phyloP scores from a whole-genome alignment of 2,113 vertebrate genomes.

The Austrofundulus limnaeus region DNA sequence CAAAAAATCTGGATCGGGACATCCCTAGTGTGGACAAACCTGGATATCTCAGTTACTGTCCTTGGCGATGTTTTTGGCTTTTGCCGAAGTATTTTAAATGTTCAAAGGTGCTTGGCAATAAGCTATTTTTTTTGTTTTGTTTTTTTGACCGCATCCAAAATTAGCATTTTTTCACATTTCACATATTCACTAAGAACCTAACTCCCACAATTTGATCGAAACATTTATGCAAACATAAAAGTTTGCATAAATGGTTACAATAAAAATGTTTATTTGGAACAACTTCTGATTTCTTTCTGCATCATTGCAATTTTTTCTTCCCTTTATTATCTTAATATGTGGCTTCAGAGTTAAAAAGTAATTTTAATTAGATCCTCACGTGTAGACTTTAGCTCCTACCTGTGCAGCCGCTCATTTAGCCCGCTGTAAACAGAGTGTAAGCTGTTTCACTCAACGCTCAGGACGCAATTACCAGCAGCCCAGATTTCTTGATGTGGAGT shows the following conservation, averaged over 20 bases:
- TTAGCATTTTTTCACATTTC: no score
- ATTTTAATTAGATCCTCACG: conserved; percentile 36
- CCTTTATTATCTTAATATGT: conserved; percentile 10
- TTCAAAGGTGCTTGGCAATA: no score
- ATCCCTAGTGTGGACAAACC: no score
- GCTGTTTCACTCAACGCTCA: conserved; percentile 51
- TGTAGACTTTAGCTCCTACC: conserved; percentile 48
- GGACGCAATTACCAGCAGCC: conserved; percentile 60
- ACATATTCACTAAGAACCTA: no score
- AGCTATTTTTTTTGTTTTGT: no score
- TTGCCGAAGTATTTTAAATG: no score
- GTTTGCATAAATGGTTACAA: neutral
- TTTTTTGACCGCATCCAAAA: no score
- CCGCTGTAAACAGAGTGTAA: conserved; percentile 49
- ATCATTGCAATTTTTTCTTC: conserved; percentile 14
- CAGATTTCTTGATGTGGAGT: conserved; percentile 58
- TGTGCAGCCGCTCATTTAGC: conserved; percentile 54
- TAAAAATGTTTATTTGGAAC: neutral
- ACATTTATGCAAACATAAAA: no score
- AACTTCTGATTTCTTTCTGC: neutral
- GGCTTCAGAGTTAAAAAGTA: conserved; percentile 11
- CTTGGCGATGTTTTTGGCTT: no score
- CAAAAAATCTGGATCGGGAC: no score
- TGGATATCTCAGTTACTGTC: no score
- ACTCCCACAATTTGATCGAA: no score